Conservation (phyloP, 2,888 invertebrate species). For the Lasioglossum lativentre region DNA sequence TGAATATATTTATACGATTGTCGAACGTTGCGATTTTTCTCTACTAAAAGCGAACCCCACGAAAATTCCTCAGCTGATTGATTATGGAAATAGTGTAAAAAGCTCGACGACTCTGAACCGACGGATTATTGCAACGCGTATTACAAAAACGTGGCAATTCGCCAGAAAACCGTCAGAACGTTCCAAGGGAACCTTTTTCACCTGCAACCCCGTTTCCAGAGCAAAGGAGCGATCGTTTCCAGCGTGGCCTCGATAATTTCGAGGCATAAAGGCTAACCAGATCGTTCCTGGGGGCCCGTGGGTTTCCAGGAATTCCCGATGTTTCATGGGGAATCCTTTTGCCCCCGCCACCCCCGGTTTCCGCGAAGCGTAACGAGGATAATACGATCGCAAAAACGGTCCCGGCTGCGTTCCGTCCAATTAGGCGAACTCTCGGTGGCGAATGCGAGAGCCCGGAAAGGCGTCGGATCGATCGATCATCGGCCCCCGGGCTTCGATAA, state of each 20-base stretch:
- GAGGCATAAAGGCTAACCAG: constrained; percentile 51
- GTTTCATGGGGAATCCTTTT: constrained; percentile 27
- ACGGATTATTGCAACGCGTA: background rate
- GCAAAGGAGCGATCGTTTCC: background rate
- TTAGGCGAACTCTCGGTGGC: constrained; percentile 37
- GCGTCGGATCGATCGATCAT: constrained; percentile 74
- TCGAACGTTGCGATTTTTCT: too few species aligned
- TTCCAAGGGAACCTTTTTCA: background rate
- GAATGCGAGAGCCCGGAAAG: constrained; percentile 8
- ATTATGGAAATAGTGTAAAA: background rate
- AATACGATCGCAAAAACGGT: constrained; percentile 42
- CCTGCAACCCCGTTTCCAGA: background rate
- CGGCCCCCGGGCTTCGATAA: constrained; percentile 66
- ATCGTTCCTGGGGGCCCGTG: constrained; percentile 23
- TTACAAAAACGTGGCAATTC: background rate
- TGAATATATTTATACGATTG: too few species aligned
- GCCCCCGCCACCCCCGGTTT: background rate
- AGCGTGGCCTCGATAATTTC: constrained; percentile 45
- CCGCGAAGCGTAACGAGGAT: constrained; percentile 50
- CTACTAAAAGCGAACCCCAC: too few species aligned
- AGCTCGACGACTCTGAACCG: background rate
- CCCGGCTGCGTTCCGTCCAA: constrained; percentile 54
- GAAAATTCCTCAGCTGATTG: background rate
- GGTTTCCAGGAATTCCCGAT: constrained; percentile 45
- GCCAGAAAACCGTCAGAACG: background rate